phyloP scores from a whole-genome alignment of 2,888 invertebrate genomes.

The Xanthorhoe designata region DNA sequence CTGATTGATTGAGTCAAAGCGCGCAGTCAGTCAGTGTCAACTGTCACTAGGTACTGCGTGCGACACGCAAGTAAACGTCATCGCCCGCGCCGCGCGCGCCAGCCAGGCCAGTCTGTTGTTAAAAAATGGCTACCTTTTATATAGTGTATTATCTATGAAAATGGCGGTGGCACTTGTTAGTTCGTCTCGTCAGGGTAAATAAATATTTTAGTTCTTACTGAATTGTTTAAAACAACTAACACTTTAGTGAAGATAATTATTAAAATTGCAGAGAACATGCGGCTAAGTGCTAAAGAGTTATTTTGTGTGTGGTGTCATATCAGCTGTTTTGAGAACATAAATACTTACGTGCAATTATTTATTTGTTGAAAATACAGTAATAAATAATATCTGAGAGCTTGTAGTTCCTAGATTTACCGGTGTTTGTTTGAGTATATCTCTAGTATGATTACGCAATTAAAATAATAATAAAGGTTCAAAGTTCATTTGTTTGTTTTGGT shows the following conservation, averaged over 20 bases:
- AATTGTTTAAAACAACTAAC: slow-evolving; percentile 4
- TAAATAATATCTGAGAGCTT: neutral
- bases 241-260: slow-evolving; percentile 23
- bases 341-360: slow-evolving; percentile 48
- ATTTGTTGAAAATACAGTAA: neutral
- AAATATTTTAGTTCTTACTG: slow-evolving; percentile 57
- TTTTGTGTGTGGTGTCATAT: slow-evolving; percentile 58
- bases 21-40: no score
- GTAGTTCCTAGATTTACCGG: neutral
- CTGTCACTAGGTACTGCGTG: no score
- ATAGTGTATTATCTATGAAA: no score
- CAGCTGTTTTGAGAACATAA: slow-evolving; percentile 67
- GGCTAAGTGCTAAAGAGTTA: slow-evolving; percentile 31
- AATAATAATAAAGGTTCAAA: slow-evolving; percentile 74
- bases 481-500: slow-evolving; percentile 74
- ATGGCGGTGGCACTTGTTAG: slow-evolving; percentile 83
- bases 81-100: neutral
- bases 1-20: no score
- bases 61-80: no score
- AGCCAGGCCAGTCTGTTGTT: slow-evolving; percentile 34
- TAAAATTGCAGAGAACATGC: slow-evolving; percentile 14
- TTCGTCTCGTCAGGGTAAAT: slow-evolving; percentile 85
- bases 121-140: no score
- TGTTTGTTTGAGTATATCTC: neutral
- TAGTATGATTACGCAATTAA: slow-evolving; percentile 67